Conservation (phyloP, 1,140 invertebrate genomes). For the Coboldia fuscipes region DNA sequence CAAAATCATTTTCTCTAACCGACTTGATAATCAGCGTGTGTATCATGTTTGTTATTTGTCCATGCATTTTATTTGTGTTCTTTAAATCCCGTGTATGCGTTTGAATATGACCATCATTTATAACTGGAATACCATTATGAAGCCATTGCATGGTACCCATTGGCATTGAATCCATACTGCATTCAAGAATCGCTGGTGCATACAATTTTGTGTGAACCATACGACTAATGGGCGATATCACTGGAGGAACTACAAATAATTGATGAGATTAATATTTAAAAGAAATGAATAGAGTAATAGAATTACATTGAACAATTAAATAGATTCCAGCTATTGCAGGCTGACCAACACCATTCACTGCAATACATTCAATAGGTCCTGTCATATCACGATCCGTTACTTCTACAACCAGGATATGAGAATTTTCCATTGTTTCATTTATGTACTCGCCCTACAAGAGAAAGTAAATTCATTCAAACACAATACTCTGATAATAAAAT, state of each 20-base stretch:
- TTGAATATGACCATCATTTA: conserved; percentile 29
- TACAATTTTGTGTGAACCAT: conserved; percentile 51
- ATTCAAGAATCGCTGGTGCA: conserved; percentile 40
- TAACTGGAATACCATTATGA: conserved; percentile 28
- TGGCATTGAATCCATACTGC: conserved; percentile 41
- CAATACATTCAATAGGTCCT: conserved; percentile 48
- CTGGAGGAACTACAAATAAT: conserved; percentile 37
- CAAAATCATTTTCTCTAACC: conserved; percentile 46
- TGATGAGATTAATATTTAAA: background rate
- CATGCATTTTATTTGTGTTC: conserved; percentile 7
- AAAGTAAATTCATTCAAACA: conserved; percentile 3
- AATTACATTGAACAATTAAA: conserved; percentile 34
- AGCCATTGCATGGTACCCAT: conserved; percentile 36
- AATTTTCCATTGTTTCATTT: conserved; percentile 33
- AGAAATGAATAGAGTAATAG: background rate
- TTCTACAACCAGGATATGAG: conserved; percentile 37
- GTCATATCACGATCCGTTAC: conserved; percentile 38
- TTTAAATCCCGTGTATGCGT: conserved; percentile 18
- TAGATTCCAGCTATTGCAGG: conserved; percentile 35
- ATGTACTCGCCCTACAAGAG: conserved; percentile 26
- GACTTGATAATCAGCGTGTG: conserved; percentile 43
- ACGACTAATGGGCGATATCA: conserved; percentile 29
- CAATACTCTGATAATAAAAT: background rate
- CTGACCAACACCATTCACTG: conserved; percentile 48
- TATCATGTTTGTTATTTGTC: conserved; percentile 15